These are phyloP conservation scores for Teleogryllus occipitalis DNA, from an alignment of 1,140 invertebrate genomes.

Conservation along the genomic window DNA sequence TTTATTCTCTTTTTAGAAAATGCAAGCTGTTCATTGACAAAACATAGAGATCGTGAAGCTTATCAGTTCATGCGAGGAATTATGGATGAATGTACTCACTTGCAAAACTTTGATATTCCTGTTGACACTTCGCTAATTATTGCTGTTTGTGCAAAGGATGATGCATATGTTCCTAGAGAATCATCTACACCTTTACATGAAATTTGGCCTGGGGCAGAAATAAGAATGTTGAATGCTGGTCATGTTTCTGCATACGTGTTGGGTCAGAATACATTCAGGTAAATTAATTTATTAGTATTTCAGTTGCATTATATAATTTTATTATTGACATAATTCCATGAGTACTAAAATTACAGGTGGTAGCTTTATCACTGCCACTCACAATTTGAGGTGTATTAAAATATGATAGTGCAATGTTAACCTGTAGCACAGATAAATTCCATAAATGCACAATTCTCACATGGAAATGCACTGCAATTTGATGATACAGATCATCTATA, in stretches of 20 bases:
- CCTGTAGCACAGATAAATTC: too few species aligned
- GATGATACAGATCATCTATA: too few species aligned
- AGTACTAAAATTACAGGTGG: too few species aligned
- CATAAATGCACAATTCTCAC: too few species aligned
- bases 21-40: neutral
- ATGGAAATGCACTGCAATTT: too few species aligned
- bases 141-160: constrained; percentile 75
- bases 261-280: constrained; percentile 81
- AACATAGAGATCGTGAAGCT: constrained; percentile 53
- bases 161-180: constrained; percentile 87
- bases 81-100: constrained; percentile 97
- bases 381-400: too few species aligned
- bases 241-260: constrained; percentile 86
- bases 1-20: neutral
- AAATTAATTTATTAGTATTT: constrained; percentile 10
- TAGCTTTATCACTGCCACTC: too few species aligned
- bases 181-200: constrained; percentile 71
- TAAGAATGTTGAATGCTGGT: constrained; percentile 80
- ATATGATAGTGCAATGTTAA: too few species aligned
- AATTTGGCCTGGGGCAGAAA: constrained; percentile 85
- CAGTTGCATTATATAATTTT: neutral
- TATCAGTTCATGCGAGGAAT: constrained; percentile 93
- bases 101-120: constrained; percentile 76
- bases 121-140: constrained; percentile 78
- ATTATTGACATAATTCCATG: neutral